Conservation (phyloP, 2,888 invertebrate species). For the Schrankia costaestrigalis region DNA sequence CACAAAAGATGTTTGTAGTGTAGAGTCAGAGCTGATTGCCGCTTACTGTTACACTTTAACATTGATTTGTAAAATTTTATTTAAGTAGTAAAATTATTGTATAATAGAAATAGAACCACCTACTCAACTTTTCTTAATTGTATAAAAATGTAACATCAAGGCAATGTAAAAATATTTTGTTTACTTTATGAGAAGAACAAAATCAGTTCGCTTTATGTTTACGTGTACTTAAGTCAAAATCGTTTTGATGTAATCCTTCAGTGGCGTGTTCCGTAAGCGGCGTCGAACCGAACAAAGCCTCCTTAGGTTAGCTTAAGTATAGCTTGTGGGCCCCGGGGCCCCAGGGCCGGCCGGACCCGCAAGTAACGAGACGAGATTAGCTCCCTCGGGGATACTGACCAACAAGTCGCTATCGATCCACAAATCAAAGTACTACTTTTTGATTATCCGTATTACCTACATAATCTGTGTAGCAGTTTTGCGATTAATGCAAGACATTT, state of each 20-base stretch:
- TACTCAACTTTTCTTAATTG: no score
- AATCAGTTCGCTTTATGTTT: no score
- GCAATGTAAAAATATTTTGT: constrained; percentile 2
- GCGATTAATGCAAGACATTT: no score
- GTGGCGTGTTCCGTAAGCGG: constrained; percentile 13
- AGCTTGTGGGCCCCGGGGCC: constrained; percentile 14
- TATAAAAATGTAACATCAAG: no score
- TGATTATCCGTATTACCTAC: not conserved
- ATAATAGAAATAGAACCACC: no score
- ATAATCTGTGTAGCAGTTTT: no score
- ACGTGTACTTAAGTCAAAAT: constrained; percentile 24
- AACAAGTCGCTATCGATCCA: constrained; percentile 13
- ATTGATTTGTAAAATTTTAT: no score
- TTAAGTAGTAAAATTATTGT: no score
- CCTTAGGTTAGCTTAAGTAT: constrained; percentile 27
- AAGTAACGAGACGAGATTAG: constrained; percentile 16
- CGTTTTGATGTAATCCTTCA: constrained; percentile 28
- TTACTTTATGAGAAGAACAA: constrained; percentile 11
- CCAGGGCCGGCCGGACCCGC: not conserved
- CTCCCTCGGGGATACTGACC: constrained; percentile 11
- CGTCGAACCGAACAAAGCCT: constrained; percentile 24
- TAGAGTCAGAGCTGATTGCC: no score
- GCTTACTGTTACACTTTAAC: no score
- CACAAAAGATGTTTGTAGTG: no score
- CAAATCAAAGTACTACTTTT: constrained; percentile 5